Percentiles rank a stretch among this genome's conserved stretches.
These are phyloP conservation scores for Melipona bicolor DNA, from an alignment of 2,888 invertebrate species.

Conservation along the genomic window DNA sequence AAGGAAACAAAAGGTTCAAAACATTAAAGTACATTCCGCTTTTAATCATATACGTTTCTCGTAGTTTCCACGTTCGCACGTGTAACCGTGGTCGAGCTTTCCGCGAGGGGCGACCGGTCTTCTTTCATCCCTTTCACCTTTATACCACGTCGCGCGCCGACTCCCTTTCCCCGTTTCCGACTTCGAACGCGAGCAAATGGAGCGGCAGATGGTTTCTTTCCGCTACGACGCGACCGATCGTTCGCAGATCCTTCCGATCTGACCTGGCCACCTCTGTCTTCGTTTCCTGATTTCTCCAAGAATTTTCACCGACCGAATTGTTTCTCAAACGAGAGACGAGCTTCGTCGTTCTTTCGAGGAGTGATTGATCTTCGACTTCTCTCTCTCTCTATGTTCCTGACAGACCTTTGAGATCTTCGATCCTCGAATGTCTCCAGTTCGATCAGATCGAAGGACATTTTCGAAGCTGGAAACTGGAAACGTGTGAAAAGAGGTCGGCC, in stretches of 20 bases:
- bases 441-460: conserved; percentile 28
- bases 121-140: neutral
- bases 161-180: neutral
- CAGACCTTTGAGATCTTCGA: neutral
- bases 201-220: conserved; percentile 12
- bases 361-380: neutral
- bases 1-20: too few species aligned
- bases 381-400: neutral
- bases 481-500: conserved; percentile 13
- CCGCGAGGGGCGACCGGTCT: neutral
- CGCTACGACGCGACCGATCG: conserved; percentile 3
- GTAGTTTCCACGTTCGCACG: neutral
- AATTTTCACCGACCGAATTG: neutral
- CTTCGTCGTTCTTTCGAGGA: neutral
- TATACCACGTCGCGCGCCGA: neutral
- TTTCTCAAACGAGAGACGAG: neutral
- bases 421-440: neutral
- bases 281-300: neutral
- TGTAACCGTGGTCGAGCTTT: conserved; percentile 7
- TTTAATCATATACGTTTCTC: too few species aligned
- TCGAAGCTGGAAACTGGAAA: conserved; percentile 10
- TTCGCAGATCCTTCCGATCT: neutral
- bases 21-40: too few species aligned
- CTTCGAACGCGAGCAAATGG: conserved; percentile 17
- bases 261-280: neutral